Percentiles rank a stretch among this genome's conserved stretches.
phyloP scores from a whole-genome alignment of 2,113 vertebrate species.

The Camelus bactrianus region DNA sequence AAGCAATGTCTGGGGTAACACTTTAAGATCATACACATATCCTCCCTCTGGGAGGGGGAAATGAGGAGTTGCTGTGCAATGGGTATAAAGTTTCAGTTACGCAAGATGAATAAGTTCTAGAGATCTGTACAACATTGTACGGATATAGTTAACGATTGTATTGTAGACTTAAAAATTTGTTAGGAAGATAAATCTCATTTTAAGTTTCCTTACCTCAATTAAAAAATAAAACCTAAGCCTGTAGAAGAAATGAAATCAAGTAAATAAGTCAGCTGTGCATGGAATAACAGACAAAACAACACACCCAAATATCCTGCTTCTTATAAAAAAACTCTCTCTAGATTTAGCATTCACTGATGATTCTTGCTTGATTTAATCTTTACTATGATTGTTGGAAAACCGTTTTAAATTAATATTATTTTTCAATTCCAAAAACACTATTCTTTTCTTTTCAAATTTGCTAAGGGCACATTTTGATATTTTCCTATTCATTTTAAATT shows the following conservation, averaged over 20 bases:
- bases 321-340: background rate
- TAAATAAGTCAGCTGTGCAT: background rate
- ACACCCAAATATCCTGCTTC: background rate
- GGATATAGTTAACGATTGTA: background rate
- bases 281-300: background rate
- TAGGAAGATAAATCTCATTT: background rate
- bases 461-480: background rate
- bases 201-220: background rate
- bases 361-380: background rate
- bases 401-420: constrained; percentile 32
- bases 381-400: constrained; percentile 7
- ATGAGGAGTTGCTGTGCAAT: background rate
- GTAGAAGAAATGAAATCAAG: background rate
- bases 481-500: constrained; percentile 30
- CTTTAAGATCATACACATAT: constrained; percentile 4
- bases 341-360: background rate
- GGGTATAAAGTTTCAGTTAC: background rate
- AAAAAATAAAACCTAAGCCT: background rate
- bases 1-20: background rate
- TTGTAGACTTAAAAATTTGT: background rate
- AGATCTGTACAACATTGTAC: background rate
- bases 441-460: constrained; percentile 45
- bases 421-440: constrained; percentile 2
- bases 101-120: background rate
- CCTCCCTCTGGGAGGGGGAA: background rate